A percentile compares a stretch with the other conserved stretches of the same genome.
Conservation (phyloP, 2,797 vertebrate species). For the Pseudocheirus occidentalis region DNA sequence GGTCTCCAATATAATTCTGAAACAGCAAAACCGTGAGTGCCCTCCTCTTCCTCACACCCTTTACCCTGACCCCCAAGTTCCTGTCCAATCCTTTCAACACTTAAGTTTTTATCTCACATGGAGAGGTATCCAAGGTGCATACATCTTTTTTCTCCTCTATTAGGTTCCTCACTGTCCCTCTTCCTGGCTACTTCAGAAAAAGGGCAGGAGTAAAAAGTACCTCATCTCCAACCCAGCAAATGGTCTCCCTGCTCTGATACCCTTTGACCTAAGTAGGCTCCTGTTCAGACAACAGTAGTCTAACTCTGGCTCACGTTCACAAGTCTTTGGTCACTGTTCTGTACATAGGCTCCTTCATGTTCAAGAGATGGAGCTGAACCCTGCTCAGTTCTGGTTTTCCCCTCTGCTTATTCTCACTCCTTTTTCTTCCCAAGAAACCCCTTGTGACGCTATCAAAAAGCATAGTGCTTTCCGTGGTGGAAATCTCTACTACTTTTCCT, state of each 20-base stretch:
- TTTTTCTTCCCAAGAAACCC: background rate
- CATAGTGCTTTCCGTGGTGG: fast-evolving
- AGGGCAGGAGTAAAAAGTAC: background rate
- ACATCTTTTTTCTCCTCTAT: too few relatives aligned
- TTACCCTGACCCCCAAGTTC: background rate
- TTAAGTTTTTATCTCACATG: background rate
- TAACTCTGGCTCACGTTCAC: background rate
- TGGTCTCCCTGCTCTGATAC: background rate
- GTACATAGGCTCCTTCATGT: background rate
- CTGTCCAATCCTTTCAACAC: background rate
- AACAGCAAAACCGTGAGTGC: background rate
- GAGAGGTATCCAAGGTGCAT: background rate
- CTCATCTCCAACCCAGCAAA: background rate
- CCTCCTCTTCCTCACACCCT: background rate
- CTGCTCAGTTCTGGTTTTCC: background rate
- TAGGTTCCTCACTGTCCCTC: background rate
- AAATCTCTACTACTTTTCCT: background rate
- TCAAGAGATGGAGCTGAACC: background rate
- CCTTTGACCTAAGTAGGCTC: background rate
- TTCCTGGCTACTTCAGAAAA: background rate
- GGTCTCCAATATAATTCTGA: background rate
- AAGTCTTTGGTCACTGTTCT: too few relatives aligned
- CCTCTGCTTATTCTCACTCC: background rate
- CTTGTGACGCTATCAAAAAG: background rate
- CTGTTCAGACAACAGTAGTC: background rate